These are phyloP conservation scores for Limnodromus scolopaceus DNA, from an alignment of 2,797 vertebrate genomes.

Conservation along the genomic window DNA sequence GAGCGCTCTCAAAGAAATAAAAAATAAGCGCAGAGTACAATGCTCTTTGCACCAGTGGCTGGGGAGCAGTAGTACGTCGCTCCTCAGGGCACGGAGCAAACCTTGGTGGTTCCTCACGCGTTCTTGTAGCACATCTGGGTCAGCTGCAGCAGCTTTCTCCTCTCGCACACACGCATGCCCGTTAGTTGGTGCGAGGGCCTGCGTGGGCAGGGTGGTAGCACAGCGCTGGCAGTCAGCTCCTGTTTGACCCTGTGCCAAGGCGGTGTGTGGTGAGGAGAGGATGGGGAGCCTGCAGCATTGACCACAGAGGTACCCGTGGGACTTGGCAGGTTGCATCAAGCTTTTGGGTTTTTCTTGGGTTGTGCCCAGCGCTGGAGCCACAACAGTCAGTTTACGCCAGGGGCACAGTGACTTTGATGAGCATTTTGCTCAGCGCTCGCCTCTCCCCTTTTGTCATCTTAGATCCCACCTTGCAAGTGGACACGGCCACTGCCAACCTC, in stretches of 20 bases:
- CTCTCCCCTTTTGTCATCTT: not conserved
- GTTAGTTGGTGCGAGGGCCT: not conserved
- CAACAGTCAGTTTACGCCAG: not conserved
- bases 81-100: not conserved
- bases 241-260: not conserved
- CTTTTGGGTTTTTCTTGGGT: not conserved
- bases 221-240: not conserved
- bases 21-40: not conserved
- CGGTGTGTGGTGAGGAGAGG: rapidly evolving
- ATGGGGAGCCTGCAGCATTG: not conserved
- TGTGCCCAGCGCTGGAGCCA: rapidly evolving
- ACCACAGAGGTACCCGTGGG: not conserved
- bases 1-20: not conserved
- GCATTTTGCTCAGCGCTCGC: not conserved
- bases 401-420: not conserved
- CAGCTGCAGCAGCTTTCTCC: not conserved
- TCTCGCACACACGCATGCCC: rapidly evolving
- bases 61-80: not conserved
- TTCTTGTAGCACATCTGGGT: not conserved
- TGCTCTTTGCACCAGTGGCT: not conserved
- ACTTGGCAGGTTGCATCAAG: not conserved
- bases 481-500: slow-evolving; percentile 87
- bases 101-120: rapidly evolving
- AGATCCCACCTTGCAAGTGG: slow-evolving; percentile 92
- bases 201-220: not conserved